phyloP scores from a whole-genome alignment of 64 coral and sea anemone species.

The Porites australiensis region DNA sequence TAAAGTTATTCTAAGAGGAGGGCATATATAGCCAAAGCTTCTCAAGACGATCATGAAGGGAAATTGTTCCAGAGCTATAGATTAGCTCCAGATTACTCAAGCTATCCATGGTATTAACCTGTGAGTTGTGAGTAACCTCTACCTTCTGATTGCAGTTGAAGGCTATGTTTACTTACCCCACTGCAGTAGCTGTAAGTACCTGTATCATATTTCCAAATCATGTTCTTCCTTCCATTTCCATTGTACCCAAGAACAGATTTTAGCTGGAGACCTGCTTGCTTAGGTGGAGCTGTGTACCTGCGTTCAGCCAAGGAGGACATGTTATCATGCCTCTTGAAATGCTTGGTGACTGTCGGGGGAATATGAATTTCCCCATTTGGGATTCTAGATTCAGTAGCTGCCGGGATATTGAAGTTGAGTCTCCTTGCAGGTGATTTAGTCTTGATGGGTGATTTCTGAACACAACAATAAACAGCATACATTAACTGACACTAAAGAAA shows the following conservation, averaged over 20 bases:
- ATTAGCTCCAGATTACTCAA: too few relatives aligned
- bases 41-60: too few relatives aligned
- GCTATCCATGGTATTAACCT: too few relatives aligned
- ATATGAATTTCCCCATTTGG: slow-evolving; percentile 14
- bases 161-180: neutral
- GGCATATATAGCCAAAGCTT: too few relatives aligned
- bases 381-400: neutral
- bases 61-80: too few relatives aligned
- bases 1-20: too few relatives aligned
- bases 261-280: slow-evolving; percentile 90
- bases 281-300: slow-evolving; percentile 93
- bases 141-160: too few relatives aligned
- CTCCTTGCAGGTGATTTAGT: slow-evolving; percentile 22
- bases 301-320: slow-evolving; percentile 59
- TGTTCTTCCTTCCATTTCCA: slow-evolving; percentile 86
- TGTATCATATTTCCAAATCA: slow-evolving; percentile 96
- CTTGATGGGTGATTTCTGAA: neutral
- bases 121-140: too few relatives aligned
- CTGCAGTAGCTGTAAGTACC: slow-evolving; percentile 21
- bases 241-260: slow-evolving; percentile 95
- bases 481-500: too few relatives aligned
- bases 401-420: slow-evolving; percentile 29
- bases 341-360: slow-evolving; percentile 68
- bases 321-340: slow-evolving; percentile 71
- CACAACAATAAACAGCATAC: too few relatives aligned